Base-by-base conservation (phyloP, 2,797 vertebrate species). In the Phrynocephalus vlangalii region DNA sequence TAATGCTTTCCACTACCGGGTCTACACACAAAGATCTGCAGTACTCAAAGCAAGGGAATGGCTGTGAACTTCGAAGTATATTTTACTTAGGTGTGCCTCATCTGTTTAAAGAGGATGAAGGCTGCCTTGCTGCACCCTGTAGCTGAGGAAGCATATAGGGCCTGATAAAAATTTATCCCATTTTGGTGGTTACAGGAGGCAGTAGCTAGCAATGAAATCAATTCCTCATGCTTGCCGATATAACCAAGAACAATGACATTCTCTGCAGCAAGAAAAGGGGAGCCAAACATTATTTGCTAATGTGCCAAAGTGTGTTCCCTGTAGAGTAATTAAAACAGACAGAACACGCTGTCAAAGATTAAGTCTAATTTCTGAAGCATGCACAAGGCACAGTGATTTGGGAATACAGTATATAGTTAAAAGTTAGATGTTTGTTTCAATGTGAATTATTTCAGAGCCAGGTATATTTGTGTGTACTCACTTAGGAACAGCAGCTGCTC, bases 231-330 rank as follows among this genome's bases (percentile, higher is more conserved):
- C 92, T 94, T 88, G n/a, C 92, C 93, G 92, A 92, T 95, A 96
- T 96, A 94, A 94, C 93, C 92, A 95, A 96, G 93, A 96, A 95
- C 96, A 96, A 91, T 95, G 94, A 92, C 90, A 93, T 88, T 92
- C 87, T 95, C 96, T 96, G 95, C 94, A 96, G 93, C 81, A 89
- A 88, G 78, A 83, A 76, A 18, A 56, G 60, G 73, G 90, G 78
- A 92, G 95, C 95, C 94, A 96, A 92, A 88, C 91, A 88, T 92
- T 89, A 79, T 88, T 94, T 94, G 91, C 95, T n/a, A 13, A 89
- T 82, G 87, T 95, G 95, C 95, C 95, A 96, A 24, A 13, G 52
- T 3, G 1, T 1, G 22, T 90, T 95, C 96, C 96, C 94, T 82
- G 67, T 95, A 92, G 95, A 93, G 87, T 92, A 90, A 93, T 85